Evolutionary conservation across 1,140 invertebrate species (phyloP).

Genomic region (Samia ricini): DNA sequence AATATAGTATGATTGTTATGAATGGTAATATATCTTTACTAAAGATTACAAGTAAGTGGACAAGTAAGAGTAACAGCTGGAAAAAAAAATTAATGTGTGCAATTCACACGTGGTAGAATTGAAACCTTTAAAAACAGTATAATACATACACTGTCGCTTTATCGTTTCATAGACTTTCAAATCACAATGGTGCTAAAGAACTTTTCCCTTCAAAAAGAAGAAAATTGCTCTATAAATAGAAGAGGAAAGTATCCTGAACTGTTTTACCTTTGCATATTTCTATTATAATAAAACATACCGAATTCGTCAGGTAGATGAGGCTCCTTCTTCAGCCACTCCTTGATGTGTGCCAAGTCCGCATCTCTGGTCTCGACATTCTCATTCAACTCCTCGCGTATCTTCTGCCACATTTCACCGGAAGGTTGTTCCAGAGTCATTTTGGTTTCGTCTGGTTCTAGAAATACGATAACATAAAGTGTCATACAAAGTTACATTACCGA

Average conservation of each 20-base stretch:
- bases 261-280: no score
- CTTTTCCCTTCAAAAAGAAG: no score
- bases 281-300: conserved; percentile 43
- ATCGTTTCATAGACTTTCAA: no score
- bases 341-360: conserved; percentile 83
- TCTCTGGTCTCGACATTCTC: conserved; percentile 84
- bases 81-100: no score
- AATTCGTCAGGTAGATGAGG: conserved; percentile 76
- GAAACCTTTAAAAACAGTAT: no score
- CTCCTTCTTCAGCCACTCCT: conserved; percentile 87
- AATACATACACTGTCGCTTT: no score
- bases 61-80: no score
- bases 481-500: neutral
- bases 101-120: no score
- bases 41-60: no score
- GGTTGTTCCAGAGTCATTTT: conserved; percentile 88
- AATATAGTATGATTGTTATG: neutral
- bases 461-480: neutral
- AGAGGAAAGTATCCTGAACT: no score
- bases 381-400: conserved; percentile 87
- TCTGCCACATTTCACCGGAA: conserved; percentile 85
- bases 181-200: no score
- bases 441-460: conserved; percentile 50
- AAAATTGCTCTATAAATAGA: no score
- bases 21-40: neutral